Percentiles rank a stretch among this genome's conserved stretches.
Conservation (phyloP, 2,113 vertebrate genomes). For the Pipra filicauda region DNA sequence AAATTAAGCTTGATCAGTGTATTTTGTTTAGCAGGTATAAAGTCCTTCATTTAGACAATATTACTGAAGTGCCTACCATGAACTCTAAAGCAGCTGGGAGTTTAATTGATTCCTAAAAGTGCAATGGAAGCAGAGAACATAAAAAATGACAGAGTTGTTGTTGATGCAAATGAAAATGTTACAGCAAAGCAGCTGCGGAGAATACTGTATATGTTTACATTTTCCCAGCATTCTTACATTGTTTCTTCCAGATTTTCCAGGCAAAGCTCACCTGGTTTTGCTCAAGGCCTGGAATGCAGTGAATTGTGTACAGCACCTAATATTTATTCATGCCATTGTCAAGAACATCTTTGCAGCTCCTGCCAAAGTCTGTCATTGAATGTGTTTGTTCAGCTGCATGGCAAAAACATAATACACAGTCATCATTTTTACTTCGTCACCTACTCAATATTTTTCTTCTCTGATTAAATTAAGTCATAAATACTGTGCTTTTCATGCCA, state of each 20-base stretch:
- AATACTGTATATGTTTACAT: constrained; percentile 51
- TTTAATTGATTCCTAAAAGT: constrained; percentile 54
- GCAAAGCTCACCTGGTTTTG: constrained; percentile 74
- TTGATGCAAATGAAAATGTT: constrained; percentile 62
- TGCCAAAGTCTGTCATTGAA: constrained; percentile 71
- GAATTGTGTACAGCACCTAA: constrained; percentile 70
- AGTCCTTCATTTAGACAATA: constrained; percentile 29
- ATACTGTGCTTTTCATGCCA: constrained; percentile 66
- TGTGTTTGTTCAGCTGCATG: constrained; percentile 77
- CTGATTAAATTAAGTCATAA: constrained; percentile 76
- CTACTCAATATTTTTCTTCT: constrained; percentile 75
- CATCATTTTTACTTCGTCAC: constrained; percentile 73
- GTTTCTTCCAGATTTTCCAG: constrained; percentile 63
- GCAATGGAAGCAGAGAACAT: constrained; percentile 51
- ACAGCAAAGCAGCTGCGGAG: constrained; percentile 2
- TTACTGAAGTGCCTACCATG: constrained; percentile 16
- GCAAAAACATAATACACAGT: constrained; percentile 71
- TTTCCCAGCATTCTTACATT: constrained; percentile 33
- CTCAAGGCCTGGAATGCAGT: constrained; percentile 60
- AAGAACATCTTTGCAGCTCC: constrained; percentile 73
- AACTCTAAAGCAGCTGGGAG: constrained; percentile 32
- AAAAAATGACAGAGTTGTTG: constrained; percentile 54
- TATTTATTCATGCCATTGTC: constrained; percentile 76
- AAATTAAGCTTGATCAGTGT: not conserved
- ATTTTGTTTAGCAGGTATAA: not conserved